Base-by-base conservation (phyloP, 2,888 invertebrate species). In the Ellobium chinense region DNA sequence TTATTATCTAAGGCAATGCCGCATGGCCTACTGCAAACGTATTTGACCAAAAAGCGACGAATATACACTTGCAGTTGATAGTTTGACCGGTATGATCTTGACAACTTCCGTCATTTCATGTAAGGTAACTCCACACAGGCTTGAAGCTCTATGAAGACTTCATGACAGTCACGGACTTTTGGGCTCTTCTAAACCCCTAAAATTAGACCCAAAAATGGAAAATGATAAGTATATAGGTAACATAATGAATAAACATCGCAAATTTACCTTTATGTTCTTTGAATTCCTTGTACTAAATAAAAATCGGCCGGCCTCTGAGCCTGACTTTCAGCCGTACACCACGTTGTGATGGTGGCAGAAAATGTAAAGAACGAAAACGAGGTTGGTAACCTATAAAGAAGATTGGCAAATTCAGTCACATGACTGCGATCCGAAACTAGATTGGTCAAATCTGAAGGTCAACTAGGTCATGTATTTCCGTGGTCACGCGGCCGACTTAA, bases 51-150 rank as follows among this genome's bases (percentile, higher is more conserved):
- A n/a, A n/a, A n/a, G n/a, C n/a, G n/a, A n/a, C n/a, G n/a, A n/a
- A n/a, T n/a, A n/a, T n/a, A n/a, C n/a, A n/a, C n/a, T n/a, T n/a
- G n/a, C n/a, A n/a, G n/a, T 37, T 21, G 9, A 9, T 29, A 21
- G 39, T 79, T 79, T 79, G 80, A 80, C 80, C 80, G 66, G 36
- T 39, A 74, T 80, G 80, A 80, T n/a, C 80, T 80, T 80, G 80
- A 80, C 27, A 7, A 79, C 36, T 54, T 79, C 65, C 66, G 65
- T 56, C 72, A 74, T n/a, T n/a, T n/a, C n/a, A n/a, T n/a, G n/a
- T n/a, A n/a, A n/a, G n/a, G n/a, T n/a, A n/a, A n/a, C n/a, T n/a
- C n/a, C n/a, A n/a, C n/a, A n/a, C n/a, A n/a, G n/a, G n/a, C n/a
- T n/a, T n/a, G n/a, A n/a, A n/a, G n/a, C n/a, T n/a, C n/a, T n/a